Evolutionary conservation across 2,888 invertebrate genomes (phyloP).

Genomic region (Acrobasis consociella): DNA sequence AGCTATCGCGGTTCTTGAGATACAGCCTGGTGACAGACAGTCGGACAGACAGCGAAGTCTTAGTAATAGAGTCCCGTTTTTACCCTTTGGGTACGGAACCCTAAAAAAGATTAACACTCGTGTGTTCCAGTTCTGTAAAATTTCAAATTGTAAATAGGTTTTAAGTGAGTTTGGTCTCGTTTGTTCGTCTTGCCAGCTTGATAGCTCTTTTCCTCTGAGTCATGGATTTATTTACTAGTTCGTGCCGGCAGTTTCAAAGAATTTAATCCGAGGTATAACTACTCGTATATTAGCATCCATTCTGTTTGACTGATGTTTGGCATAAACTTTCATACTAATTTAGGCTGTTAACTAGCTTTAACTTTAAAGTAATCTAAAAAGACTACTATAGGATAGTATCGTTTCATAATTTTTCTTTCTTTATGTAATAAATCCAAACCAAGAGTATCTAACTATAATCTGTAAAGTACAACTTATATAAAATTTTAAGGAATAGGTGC

Average conservation of each 20-base stretch:
- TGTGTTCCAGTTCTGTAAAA: not conserved
- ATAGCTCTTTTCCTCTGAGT: conserved; percentile 71
- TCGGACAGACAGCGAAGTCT: too few species aligned
- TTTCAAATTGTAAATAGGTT: conserved; percentile 5
- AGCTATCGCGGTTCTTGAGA: too few species aligned
- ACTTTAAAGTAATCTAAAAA: not conserved
- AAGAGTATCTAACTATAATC: too few species aligned
- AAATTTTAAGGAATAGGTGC: too few species aligned
- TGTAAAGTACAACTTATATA: too few species aligned
- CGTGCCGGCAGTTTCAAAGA: not conserved
- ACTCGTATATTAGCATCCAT: not conserved
- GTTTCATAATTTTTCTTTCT: too few species aligned
- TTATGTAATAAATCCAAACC: too few species aligned
- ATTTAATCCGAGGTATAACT: not conserved
- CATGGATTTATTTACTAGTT: conserved; percentile 36
- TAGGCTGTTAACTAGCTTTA: not conserved
- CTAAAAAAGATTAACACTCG: not conserved
- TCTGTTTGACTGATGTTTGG: not conserved
- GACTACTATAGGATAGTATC: too few species aligned
- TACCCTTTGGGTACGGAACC: too few species aligned
- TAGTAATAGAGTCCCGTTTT: too few species aligned
- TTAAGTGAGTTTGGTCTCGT: conserved; percentile 43
- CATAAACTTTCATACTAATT: not conserved
- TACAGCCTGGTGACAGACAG: too few species aligned
- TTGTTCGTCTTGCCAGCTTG: conserved; percentile 61